phyloP scores from a whole-genome alignment of 2,113 vertebrate species.

The Rattus rattus region DNA sequence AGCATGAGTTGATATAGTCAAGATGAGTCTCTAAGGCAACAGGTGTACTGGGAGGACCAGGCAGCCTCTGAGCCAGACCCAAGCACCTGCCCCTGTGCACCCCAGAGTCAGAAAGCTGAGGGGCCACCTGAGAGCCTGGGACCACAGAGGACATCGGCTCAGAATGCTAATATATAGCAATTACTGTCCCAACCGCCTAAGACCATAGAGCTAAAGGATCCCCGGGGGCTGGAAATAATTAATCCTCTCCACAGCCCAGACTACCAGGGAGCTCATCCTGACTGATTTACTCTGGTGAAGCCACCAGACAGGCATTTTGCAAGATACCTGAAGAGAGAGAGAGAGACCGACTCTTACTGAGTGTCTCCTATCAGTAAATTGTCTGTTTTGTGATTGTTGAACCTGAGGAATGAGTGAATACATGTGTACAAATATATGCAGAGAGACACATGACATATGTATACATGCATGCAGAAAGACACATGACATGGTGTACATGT shows the following conservation, averaged over 20 bases:
- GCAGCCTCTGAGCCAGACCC: not conserved
- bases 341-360: not conserved
- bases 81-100: not conserved
- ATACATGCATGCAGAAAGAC: rapidly evolving
- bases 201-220: not conserved
- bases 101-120: not conserved
- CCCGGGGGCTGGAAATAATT: not conserved
- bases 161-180: not conserved
- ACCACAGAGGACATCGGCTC: not conserved
- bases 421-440: not conserved
- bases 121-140: not conserved
- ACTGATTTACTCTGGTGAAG: not conserved
- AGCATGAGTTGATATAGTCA: not conserved
- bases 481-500: no score
- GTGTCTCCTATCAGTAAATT: not conserved
- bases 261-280: not conserved
- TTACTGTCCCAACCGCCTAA: not conserved
- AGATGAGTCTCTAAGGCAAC: not conserved
- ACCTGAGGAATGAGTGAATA: not conserved
- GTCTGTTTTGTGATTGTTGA: not conserved
- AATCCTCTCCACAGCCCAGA: not conserved
- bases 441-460: not conserved
- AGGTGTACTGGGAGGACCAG: not conserved
- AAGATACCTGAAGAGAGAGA: not conserved
- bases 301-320: not conserved